Evolutionary conservation across 2,797 vertebrate genomes (phyloP), one percentile per base, ranked within the genome.

Genomic region (Harpagifer antarcticus): DNA sequence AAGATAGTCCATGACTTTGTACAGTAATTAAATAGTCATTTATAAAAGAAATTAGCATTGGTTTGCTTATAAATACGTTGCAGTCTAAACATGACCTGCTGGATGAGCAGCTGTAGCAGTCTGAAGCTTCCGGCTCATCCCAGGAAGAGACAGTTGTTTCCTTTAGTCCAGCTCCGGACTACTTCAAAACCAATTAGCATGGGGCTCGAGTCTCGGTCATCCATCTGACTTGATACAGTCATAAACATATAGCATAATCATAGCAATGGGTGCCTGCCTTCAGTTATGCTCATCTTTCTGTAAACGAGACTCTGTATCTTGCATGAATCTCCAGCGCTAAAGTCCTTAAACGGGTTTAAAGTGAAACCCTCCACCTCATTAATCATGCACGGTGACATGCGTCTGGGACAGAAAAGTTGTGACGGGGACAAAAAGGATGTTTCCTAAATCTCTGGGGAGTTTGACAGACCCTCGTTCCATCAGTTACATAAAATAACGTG

Each of bases 151-250:
- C 82, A 54, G 73, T 84, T 83, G 82, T 91, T 93, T 94, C 87
- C 83, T 85, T 89, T 72, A 81, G 78, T 78, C 78, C 72, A 20
- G n/a, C 63, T 84, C 74, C 73, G 9, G 19, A 52, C 87, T 87
- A 80, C 92, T 93, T 90, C 78, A 88, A 78, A 93, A 92, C 86
- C 93, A 94, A 92, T 94, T 94, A 93, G 87, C 88, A 13, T 37
- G 45, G 7, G 68, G 57, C 82, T 86, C 47, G 59, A 78, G 65
- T 81, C 68, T 48, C 69, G 77, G 14, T 84, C 84, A 87, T 91
- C 86, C 83, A 81, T 91, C 90, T 86, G 89, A 80, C 77, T 79
- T 50, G 71, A 86, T 88, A 6, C 72, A 66, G 78, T 77, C 87
- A 74, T 92, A 93, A 94, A 93, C 92, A 90, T 68, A 68, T 67